These are phyloP conservation scores for Spialia ferax DNA, from an alignment of 2,888 invertebrate genomes.

Conservation along the genomic window DNA sequence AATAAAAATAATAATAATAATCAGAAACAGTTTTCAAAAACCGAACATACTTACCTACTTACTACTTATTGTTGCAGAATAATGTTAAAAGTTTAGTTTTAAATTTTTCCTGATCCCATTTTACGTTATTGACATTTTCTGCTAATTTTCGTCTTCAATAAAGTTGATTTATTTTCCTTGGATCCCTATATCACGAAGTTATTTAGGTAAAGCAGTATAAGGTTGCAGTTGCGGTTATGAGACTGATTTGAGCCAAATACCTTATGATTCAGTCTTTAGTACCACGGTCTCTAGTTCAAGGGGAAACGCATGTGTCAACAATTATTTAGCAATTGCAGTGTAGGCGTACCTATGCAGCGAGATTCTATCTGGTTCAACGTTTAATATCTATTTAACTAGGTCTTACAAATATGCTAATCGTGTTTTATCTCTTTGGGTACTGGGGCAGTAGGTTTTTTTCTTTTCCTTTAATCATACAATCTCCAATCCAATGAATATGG, in stretches of 20 bases:
- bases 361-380: constrained; percentile 22
- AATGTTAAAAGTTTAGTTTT: no score
- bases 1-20: no score
- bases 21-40: no score
- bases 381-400: constrained; percentile 26
- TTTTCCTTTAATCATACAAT: background rate
- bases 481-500: background rate
- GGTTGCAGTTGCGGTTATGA: constrained; percentile 32
- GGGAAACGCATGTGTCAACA: constrained; percentile 38
- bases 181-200: constrained; percentile 13
- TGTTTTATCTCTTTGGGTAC: constrained; percentile 14
- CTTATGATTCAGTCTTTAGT: constrained; percentile 32
- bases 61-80: no score
- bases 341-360: constrained; percentile 27
- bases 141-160: background rate
- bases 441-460: background rate
- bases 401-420: constrained; percentile 24
- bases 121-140: background rate
- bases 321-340: constrained; percentile 29
- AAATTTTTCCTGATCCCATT: background rate
- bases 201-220: constrained; percentile 29
- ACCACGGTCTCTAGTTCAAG: constrained; percentile 38
- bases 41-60: no score
- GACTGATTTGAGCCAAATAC: constrained; percentile 35
- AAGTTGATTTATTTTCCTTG: background rate